Evolutionary conservation across 2,113 vertebrate genomes (phyloP).

Genomic region (Regulus satrapa): DNA sequence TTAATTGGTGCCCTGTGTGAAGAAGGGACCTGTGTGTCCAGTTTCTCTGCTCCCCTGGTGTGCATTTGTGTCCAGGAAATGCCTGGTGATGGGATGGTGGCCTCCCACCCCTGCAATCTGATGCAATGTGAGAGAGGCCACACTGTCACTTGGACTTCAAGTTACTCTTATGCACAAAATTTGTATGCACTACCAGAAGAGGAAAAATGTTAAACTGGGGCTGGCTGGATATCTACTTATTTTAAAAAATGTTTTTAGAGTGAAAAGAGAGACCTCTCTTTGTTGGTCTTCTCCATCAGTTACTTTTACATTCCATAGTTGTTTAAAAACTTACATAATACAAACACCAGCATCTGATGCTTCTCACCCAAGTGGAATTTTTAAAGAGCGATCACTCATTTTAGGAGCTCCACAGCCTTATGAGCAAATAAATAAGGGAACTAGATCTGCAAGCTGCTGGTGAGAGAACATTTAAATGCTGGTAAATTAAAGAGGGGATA

Average conservation of each 20-base stretch:
- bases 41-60: not conserved
- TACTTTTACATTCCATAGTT: not conserved
- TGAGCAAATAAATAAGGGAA: not conserved
- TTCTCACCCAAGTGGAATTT: not conserved
- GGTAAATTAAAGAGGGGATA: not conserved
- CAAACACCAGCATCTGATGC: not conserved
- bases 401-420: not conserved
- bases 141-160: not conserved
- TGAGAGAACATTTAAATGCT: not conserved
- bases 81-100: rapidly evolving
- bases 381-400: not conserved
- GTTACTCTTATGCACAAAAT: not conserved
- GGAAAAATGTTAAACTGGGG: not conserved
- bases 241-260: not conserved
- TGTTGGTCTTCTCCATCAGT: not conserved
- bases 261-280: slow-evolving; percentile 15
- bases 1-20: too few relatives aligned
- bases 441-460: not conserved
- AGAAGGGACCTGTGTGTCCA: not conserved
- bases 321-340: not conserved
- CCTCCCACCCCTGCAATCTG: not conserved
- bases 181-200: rapidly evolving
- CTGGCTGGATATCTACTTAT: not conserved
- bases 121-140: not conserved
- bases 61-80: rapidly evolving